These are phyloP conservation scores for Speoplatyrhinus poulsoni DNA, from an alignment of 2,113 vertebrate genomes.

Conservation along the genomic window DNA sequence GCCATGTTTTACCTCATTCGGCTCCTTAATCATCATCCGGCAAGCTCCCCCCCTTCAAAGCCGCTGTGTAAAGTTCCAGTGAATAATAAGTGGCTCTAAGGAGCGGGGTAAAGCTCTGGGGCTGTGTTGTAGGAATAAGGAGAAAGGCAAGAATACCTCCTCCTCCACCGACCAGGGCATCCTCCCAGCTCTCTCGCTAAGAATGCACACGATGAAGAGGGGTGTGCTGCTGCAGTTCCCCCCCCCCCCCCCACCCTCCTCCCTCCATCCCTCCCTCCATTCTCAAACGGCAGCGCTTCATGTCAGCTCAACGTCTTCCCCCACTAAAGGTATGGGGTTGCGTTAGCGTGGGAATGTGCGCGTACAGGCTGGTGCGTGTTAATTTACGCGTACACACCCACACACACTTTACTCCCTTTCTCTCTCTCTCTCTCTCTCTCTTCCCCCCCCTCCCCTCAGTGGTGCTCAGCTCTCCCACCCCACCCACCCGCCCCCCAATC, in stretches of 20 bases:
- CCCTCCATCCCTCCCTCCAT: slow-evolving; percentile 13
- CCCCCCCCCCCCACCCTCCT: slow-evolving; percentile 34
- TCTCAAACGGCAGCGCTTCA: slow-evolving; percentile 57
- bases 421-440: slow-evolving; percentile 40
- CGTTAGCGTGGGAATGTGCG: slow-evolving; percentile 68
- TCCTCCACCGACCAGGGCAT: slow-evolving; percentile 64
- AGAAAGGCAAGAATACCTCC: slow-evolving; percentile 61
- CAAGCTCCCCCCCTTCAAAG: slow-evolving; percentile 26
- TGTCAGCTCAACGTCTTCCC: slow-evolving; percentile 68
- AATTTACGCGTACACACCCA: slow-evolving; percentile 63
- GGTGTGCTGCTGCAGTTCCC: slow-evolving; percentile 75
- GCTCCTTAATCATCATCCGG: slow-evolving; percentile 16
- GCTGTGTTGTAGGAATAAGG: slow-evolving; percentile 56
- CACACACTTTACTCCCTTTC: slow-evolving; percentile 34
- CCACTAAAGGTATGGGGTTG: slow-evolving; percentile 82
- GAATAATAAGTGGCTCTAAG: slow-evolving; percentile 66
- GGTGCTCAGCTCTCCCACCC: slow-evolving; percentile 17
- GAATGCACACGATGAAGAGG: slow-evolving; percentile 71
- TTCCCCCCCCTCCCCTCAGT: slow-evolving; percentile 51
- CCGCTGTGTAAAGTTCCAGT: slow-evolving; percentile 62
- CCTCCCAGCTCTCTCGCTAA: slow-evolving; percentile 65
- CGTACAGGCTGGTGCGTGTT: slow-evolving; percentile 43
- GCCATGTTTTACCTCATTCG: slow-evolving; percentile 50
- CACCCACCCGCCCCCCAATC: slow-evolving; percentile 70
- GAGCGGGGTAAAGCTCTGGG: slow-evolving; percentile 55